A percentile compares a stretch with the other conserved stretches of the same genome.
phyloP scores from a whole-genome alignment of 2,888 invertebrate species.

The Thecocarcelia acutangulata region DNA sequence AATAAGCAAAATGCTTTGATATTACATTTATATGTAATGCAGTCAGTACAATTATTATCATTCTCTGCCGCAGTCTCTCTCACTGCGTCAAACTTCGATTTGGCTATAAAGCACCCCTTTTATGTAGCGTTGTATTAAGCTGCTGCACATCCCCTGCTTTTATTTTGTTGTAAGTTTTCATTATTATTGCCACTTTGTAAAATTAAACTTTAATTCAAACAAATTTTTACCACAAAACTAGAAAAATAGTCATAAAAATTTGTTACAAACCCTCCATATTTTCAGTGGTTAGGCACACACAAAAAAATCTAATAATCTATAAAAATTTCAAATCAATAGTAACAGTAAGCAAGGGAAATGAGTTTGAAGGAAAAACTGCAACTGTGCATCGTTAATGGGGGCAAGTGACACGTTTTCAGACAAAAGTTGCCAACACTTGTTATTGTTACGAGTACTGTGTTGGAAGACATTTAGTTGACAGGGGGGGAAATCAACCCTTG shows the following conservation, averaged over 20 bases:
- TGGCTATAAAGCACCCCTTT: constrained; percentile 51
- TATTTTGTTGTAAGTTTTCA: constrained; percentile 26
- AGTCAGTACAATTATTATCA: not conserved
- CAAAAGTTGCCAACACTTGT: constrained; percentile 71
- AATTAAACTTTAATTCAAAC: constrained; percentile 64
- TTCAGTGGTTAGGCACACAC: constrained; percentile 39
- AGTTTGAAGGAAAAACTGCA: constrained; percentile 54
- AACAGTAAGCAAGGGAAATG: not conserved
- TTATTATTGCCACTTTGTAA: constrained; percentile 69
- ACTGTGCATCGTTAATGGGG: constrained; percentile 49
- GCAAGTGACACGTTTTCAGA: constrained; percentile 52
- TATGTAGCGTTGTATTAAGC: constrained; percentile 18
- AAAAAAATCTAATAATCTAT: constrained; percentile 69
- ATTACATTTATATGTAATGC: constrained; percentile 7
- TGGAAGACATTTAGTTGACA: not conserved
- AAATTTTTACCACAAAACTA: constrained; percentile 62
- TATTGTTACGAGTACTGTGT: not conserved
- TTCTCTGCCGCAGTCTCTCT: not conserved
- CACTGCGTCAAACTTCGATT: not conserved
- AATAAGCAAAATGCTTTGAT: constrained; percentile 62
- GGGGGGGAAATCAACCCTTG: constrained; percentile 64
- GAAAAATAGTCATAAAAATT: constrained; percentile 52
- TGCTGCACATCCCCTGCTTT: not conserved
- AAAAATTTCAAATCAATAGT: constrained; percentile 60
- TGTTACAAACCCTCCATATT: constrained; percentile 37